These are phyloP conservation scores for Antrozous pallidus DNA, from an alignment of 2,797 vertebrate species.

Conservation along the genomic window DNA sequence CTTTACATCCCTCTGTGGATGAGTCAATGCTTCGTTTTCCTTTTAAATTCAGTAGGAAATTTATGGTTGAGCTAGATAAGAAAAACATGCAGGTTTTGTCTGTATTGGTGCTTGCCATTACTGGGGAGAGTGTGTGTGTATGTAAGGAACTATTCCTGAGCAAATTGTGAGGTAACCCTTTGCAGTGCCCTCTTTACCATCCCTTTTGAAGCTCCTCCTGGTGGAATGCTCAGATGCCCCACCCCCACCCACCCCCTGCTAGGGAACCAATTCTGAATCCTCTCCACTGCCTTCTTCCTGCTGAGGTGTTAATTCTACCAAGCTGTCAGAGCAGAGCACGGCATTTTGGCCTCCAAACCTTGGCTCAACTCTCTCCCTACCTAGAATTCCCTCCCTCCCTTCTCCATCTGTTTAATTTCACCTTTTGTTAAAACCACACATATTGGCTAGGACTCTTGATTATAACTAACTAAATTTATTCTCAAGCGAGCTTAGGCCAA, in stretches of 20 bases:
- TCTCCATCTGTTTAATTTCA: conserved; percentile 65
- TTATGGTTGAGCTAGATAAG: background rate
- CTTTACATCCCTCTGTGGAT: conserved; percentile 4
- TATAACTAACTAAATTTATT: background rate
- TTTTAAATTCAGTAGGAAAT: conserved; percentile 35
- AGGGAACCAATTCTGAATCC: background rate
- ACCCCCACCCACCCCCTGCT: background rate
- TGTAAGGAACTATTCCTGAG: background rate
- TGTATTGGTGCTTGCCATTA: background rate
- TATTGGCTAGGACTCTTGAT: background rate
- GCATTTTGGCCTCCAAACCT: conserved; percentile 49
- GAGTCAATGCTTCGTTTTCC: background rate
- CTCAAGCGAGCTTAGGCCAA: background rate
- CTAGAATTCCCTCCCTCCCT: conserved; percentile 32
- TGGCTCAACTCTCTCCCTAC: conserved; percentile 31
- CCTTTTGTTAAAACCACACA: conserved; percentile 35
- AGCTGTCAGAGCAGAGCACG: conserved; percentile 25
- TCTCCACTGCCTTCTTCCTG: background rate
- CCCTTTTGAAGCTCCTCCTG: background rate
- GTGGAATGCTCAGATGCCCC: conserved; percentile 7
- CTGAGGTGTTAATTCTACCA: conserved; percentile 59
- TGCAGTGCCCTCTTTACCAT: background rate
- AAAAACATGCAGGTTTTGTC: background rate
- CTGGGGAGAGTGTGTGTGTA: background rate
- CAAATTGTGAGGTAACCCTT: background rate